Evolutionary conservation across 2,888 invertebrate genomes (phyloP).

Genomic region (Eupithecia pulchellata): DNA sequence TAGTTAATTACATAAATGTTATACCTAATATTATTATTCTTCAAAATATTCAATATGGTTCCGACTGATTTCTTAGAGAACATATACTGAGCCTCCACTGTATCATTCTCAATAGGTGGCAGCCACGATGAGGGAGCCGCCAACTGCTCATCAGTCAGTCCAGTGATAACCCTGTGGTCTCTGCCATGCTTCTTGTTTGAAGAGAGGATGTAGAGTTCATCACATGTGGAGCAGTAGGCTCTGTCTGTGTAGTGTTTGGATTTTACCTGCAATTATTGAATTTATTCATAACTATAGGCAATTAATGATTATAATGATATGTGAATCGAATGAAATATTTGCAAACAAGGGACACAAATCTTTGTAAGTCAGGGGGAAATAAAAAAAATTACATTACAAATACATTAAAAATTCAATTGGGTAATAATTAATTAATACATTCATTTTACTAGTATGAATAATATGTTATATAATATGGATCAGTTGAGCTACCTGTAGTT

Average conservation of each 20-base stretch:
- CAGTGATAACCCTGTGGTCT: slow-evolving; percentile 82
- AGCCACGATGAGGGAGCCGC: slow-evolving; percentile 88
- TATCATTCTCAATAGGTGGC: slow-evolving; percentile 88
- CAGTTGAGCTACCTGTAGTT: too few species aligned
- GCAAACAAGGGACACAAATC: too few species aligned
- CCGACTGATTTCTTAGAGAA: slow-evolving; percentile 89
- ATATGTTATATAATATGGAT: too few species aligned
- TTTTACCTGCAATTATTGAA: slow-evolving; percentile 65
- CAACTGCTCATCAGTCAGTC: slow-evolving; percentile 85
- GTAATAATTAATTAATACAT: too few species aligned
- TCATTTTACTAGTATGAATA: too few species aligned
- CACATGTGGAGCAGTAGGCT: slow-evolving; percentile 88
- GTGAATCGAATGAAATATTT: too few species aligned
- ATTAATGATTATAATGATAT: too few species aligned
- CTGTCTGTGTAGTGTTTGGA: slow-evolving; percentile 73
- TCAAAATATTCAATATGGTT: slow-evolving; percentile 87
- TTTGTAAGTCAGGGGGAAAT: too few species aligned
- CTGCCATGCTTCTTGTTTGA: slow-evolving; percentile 79
- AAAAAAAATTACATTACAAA: too few species aligned
- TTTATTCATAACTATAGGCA: too few species aligned
- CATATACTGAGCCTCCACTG: slow-evolving; percentile 95
- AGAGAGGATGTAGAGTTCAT: slow-evolving; percentile 77
- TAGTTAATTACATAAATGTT: too few species aligned
- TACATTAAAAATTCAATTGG: too few species aligned
- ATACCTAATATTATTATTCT: slow-evolving; percentile 86